Percentiles rank a stretch among this genome's conserved stretches.
Conservation (phyloP, 2,113 vertebrate species). For the Ochotona curzoniae region DNA sequence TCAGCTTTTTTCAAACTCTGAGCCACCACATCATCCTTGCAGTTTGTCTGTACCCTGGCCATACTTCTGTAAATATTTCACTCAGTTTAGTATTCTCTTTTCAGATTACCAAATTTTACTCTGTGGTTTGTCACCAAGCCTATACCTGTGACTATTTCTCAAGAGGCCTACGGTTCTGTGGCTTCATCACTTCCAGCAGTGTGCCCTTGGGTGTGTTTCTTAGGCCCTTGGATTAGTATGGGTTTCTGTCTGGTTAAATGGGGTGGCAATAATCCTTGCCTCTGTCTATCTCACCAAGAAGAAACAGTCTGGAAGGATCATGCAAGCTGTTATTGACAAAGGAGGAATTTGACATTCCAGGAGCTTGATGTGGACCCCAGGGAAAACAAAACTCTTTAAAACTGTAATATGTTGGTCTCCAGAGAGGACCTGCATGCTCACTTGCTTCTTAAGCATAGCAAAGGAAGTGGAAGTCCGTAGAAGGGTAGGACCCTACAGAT, state of each 20-base stretch:
- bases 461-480: neutral
- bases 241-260: neutral
- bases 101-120: neutral
- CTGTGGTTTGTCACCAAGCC: neutral
- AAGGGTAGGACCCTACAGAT: accelerated
- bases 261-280: neutral
- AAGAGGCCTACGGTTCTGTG: neutral
- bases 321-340: too few relatives aligned
- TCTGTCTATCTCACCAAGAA: neutral
- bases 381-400: neutral
- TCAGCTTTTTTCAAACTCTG: neutral
- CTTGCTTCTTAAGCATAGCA: accelerated
- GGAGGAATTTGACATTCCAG: neutral
- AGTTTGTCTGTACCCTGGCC: neutral
- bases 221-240: neutral
- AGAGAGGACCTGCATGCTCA: accelerated
- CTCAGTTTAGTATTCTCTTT: constrained; percentile 1
- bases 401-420: neutral
- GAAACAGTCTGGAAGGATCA: neutral
- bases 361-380: neutral
- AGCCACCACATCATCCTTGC: neutral
- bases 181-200: neutral
- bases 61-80: neutral
- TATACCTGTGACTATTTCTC: neutral
- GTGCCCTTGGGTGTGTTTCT: neutral